Conservation (phyloP, 2,797 vertebrate species). For the Molossus alvarezi region DNA sequence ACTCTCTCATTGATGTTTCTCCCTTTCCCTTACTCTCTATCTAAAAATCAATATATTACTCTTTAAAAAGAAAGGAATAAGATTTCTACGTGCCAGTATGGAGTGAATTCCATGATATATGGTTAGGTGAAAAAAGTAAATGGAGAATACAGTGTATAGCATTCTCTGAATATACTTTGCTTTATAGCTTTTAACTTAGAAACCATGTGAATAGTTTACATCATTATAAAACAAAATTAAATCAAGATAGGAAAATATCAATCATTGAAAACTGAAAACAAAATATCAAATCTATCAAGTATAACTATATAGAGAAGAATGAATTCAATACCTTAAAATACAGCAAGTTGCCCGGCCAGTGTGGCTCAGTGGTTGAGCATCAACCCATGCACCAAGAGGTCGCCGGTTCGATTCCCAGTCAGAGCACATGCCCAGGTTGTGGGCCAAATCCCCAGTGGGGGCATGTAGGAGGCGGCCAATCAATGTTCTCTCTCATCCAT, state of each 20-base stretch:
- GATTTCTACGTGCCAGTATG: not conserved
- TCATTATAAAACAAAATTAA: constrained; percentile 66
- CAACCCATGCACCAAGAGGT: too few species aligned
- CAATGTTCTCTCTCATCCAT: too few species aligned
- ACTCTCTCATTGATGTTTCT: too few species aligned
- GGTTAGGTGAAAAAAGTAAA: constrained; percentile 46
- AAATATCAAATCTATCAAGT: constrained; percentile 10
- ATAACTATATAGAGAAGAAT: constrained; percentile 20
- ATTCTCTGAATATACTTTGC: not conserved
- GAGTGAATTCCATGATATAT: not conserved
- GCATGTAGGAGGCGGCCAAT: too few species aligned
- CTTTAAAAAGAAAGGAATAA: not conserved
- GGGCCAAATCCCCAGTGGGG: too few species aligned
- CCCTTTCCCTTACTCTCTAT: too few species aligned
- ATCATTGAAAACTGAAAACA: constrained; percentile 37
- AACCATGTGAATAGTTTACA: constrained; percentile 1
- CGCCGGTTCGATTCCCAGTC: too few species aligned
- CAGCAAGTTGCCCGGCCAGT: not conserved
- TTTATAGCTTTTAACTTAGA: constrained; percentile 32
- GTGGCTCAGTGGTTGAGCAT: too few species aligned
- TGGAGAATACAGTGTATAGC: not conserved
- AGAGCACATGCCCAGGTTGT: too few species aligned
- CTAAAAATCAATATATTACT: too few species aligned
- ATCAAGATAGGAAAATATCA: constrained; percentile 7
- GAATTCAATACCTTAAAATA: constrained; percentile 35